Percentiles rank a stretch among this genome's conserved stretches.
Conservation (phyloP, 2,113 vertebrate species). For the Podocnemis expansa region DNA sequence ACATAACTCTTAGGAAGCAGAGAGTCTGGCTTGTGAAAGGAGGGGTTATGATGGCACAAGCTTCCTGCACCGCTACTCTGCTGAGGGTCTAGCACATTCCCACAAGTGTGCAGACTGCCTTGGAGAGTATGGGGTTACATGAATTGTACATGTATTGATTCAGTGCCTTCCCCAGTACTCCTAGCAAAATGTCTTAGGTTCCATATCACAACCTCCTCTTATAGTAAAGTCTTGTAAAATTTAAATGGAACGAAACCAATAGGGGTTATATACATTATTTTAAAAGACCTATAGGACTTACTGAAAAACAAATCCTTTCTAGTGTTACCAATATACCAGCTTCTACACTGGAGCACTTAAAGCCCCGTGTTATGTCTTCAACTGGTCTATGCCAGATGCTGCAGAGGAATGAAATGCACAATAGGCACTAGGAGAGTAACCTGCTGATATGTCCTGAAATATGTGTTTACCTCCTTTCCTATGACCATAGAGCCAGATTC, state of each 20-base stretch:
- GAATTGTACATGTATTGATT: not conserved
- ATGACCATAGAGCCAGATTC: not conserved
- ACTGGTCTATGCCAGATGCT: not conserved
- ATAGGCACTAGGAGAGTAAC: not conserved
- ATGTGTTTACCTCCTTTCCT: not conserved
- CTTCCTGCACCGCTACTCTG: not conserved
- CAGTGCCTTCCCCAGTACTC: not conserved
- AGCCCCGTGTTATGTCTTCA: not conserved
- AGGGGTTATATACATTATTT: not conserved
- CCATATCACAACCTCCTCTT: not conserved
- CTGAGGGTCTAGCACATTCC: not conserved
- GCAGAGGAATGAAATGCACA: not conserved
- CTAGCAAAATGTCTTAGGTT: not conserved
- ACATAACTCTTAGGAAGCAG: not conserved
- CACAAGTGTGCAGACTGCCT: not conserved
- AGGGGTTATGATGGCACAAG: fast-evolving
- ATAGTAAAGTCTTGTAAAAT: not conserved
- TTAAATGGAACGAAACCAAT: slow-evolving; percentile 16
- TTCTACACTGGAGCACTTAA: not conserved
- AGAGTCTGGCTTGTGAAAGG: not conserved
- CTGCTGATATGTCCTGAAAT: not conserved
- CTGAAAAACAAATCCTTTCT: not conserved
- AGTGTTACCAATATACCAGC: not conserved
- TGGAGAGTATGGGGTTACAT: not conserved
- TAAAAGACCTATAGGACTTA: not conserved